Percentiles rank a stretch among this genome's conserved stretches.
Conservation (phyloP, 1,140 invertebrate species). For the Trichomalopsis sarcophagae region DNA sequence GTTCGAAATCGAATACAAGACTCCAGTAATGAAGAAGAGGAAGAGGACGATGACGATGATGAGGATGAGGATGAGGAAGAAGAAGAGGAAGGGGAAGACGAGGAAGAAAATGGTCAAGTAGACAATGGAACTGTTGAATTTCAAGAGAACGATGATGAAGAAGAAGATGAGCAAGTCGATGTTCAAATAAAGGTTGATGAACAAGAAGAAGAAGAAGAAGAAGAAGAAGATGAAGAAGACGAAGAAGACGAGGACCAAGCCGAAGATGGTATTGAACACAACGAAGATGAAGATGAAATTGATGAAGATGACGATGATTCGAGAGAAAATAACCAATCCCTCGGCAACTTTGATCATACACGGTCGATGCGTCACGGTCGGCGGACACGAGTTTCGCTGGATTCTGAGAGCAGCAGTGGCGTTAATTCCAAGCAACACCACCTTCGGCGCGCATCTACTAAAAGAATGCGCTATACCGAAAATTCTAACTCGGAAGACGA, state of each 20-base stretch:
- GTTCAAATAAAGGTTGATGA: slow-evolving; percentile 51
- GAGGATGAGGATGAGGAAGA: slow-evolving; percentile 52
- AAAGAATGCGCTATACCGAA: slow-evolving; percentile 79
- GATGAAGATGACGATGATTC: slow-evolving; percentile 53
- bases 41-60: slow-evolving; percentile 65
- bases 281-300: slow-evolving; percentile 51
- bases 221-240: slow-evolving; percentile 52
- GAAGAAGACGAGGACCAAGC: no score
- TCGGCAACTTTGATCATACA: not conserved
- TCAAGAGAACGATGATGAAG: slow-evolving; percentile 54
- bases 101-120: slow-evolving; percentile 49
- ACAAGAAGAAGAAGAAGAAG: slow-evolving; percentile 56
- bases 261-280: slow-evolving; percentile 53
- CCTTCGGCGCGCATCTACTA: slow-evolving; percentile 63
- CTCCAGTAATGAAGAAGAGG: slow-evolving; percentile 52
- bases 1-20: not conserved
- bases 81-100: slow-evolving; percentile 44
- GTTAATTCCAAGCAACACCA: not conserved
- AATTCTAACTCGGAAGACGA: slow-evolving; percentile 72
- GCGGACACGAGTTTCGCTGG: slow-evolving; percentile 23
- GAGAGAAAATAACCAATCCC: slow-evolving; percentile 26
- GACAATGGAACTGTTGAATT: slow-evolving; percentile 30
- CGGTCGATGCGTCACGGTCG: not conserved
- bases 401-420: slow-evolving; percentile 42
- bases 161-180: slow-evolving; percentile 55